Evolutionary conservation across 2,797 vertebrate species (phyloP).

Genomic region (Gambelia wislizenii): DNA sequence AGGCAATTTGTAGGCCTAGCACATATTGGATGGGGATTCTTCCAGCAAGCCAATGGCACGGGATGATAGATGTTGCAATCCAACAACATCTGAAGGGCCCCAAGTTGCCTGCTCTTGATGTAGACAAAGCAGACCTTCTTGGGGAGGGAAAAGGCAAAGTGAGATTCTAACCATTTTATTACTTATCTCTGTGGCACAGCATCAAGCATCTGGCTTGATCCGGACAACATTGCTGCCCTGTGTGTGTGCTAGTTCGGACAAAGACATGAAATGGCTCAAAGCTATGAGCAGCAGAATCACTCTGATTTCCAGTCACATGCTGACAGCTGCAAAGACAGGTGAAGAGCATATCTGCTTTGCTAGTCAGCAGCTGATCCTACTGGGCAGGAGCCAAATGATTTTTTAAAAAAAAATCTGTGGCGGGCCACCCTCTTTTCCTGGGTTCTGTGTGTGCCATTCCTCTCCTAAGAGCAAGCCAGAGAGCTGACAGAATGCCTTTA

Average conservation of each 20-base stretch:
- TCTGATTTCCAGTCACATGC: not conserved
- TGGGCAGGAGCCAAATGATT: constrained; percentile 20
- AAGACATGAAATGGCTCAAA: not conserved
- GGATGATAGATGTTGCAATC: not conserved
- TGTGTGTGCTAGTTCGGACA: not conserved
- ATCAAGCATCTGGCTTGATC: not conserved
- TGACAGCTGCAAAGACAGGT: constrained; percentile 37
- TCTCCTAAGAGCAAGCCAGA: constrained; percentile 3
- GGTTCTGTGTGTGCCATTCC: constrained; percentile 11
- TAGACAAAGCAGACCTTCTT: not conserved
- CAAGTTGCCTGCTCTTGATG: not conserved
- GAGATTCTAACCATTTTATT: not conserved
- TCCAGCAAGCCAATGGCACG: not conserved
- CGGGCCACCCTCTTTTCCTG: not conserved
- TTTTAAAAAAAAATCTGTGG: fast-evolving
- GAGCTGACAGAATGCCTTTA: constrained; percentile 23
- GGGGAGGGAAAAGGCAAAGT: too few relatives aligned
- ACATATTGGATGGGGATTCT: too few relatives aligned
- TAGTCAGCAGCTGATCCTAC: constrained; percentile 24
- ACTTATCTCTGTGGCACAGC: not conserved
- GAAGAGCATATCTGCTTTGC: not conserved
- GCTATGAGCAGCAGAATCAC: not conserved
- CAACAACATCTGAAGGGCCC: not conserved
- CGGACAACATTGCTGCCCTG: not conserved
- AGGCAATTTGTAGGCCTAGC: too few relatives aligned